phyloP scores from a whole-genome alignment of 2,888 invertebrate species.

The Tiliacea citrago region DNA sequence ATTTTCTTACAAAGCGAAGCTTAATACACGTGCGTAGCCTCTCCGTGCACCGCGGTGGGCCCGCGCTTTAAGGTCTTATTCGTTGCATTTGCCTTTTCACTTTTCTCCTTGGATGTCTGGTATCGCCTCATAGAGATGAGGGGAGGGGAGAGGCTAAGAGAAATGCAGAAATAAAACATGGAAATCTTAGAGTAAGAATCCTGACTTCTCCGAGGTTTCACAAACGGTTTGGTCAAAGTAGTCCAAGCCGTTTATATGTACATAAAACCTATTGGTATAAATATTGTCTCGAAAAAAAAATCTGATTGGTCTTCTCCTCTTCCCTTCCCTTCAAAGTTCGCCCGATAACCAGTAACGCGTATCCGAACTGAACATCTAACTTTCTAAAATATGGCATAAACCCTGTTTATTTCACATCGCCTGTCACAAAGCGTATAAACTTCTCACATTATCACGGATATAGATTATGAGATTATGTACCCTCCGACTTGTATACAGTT shows the following conservation, averaged over 20 bases:
- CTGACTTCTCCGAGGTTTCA: neutral
- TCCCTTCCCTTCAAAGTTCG: neutral
- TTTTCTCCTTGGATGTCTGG: neutral
- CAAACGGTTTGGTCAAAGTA: no score
- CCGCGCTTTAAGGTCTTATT: no score
- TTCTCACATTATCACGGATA: slow-evolving; percentile 19
- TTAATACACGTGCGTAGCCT: no score
- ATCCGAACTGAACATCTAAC: neutral
- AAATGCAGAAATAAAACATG: neutral
- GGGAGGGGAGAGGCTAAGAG: neutral
- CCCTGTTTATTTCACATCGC: slow-evolving; percentile 7
- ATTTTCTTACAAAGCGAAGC: no score
- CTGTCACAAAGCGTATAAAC: neutral
- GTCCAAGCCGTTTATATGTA: neutral
- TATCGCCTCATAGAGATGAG: neutral
- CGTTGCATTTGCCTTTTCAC: no score
- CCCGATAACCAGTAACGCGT: neutral
- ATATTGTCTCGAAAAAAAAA: neutral
- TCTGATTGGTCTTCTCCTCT: neutral
- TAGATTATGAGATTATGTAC: slow-evolving; percentile 4
- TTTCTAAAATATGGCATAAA: neutral
- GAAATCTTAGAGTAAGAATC: neutral
- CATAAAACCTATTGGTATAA: neutral
- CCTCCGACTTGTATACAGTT: neutral
- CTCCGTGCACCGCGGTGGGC: no score